Evolutionary conservation across 2,113 vertebrate species (phyloP).

Genomic region (Ciconia boyciana): DNA sequence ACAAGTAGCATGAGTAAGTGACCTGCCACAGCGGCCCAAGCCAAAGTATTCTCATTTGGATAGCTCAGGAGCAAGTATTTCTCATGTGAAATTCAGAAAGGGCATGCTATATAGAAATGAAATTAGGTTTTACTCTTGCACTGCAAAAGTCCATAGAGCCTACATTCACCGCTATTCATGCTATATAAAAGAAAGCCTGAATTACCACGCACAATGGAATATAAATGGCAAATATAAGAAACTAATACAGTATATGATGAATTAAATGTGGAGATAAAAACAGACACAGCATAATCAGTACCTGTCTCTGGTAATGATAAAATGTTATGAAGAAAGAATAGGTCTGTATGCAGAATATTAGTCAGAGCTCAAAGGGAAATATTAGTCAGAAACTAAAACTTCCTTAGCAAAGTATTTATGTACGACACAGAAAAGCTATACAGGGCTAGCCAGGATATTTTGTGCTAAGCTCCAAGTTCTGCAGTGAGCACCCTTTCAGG

Average conservation of each 20-base stretch:
- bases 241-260: not conserved
- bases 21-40: not conserved
- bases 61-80: not conserved
- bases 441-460: not conserved
- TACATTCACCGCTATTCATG: not conserved
- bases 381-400: slow-evolving; percentile 19
- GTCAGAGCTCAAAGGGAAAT: not conserved
- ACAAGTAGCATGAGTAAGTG: slow-evolving; percentile 16
- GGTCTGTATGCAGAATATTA: not conserved
- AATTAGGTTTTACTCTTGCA: not conserved
- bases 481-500: not conserved
- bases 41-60: not conserved
- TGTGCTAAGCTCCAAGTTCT: not conserved
- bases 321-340: slow-evolving; percentile 8
- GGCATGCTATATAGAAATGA: not conserved
- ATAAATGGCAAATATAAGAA: slow-evolving; percentile 24
- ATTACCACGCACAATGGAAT: not conserved
- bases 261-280: slow-evolving; percentile 4
- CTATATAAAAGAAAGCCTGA: not conserved
- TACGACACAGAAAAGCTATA: not conserved
- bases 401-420: not conserved
- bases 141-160: not conserved
- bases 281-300: not conserved
- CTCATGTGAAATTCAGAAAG: slow-evolving; percentile 35
- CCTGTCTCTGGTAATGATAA: not conserved